Percentiles rank a stretch among this genome's conserved stretches.
Conservation (phyloP, 2,888 invertebrate genomes). For the Argyra leucocephala region DNA sequence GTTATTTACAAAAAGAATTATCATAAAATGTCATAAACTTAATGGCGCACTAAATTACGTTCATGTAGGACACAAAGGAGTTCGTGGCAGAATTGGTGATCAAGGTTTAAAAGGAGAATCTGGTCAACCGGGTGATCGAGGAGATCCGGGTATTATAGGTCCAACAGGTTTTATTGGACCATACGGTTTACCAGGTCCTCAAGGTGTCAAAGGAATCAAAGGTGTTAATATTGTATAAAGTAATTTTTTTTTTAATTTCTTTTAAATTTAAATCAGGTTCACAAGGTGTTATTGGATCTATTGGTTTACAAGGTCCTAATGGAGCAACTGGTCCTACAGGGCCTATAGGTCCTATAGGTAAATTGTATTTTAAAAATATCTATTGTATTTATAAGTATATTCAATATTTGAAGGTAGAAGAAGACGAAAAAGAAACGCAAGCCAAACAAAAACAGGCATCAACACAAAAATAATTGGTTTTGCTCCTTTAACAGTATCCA, state of each 20-base stretch:
- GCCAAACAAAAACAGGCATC: too few relatives aligned
- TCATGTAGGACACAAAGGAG: too few relatives aligned
- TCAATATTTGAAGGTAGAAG: too few relatives aligned
- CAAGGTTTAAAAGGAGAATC: constrained; percentile 51
- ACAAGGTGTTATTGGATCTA: constrained; percentile 58
- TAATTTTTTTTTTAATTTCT: constrained; percentile 51
- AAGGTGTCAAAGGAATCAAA: constrained; percentile 56
- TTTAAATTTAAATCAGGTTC: constrained; percentile 50
- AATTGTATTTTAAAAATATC: too few relatives aligned
- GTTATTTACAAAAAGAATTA: constrained; percentile 55
- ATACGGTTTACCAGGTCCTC: constrained; percentile 53
- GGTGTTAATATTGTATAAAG: constrained; percentile 52
- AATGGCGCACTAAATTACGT: too few relatives aligned
- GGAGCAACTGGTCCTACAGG: constrained; percentile 53
- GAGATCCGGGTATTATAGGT: constrained; percentile 23
- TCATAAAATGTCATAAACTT: too few relatives aligned
- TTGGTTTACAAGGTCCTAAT: constrained; percentile 53
- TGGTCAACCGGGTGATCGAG: too few relatives aligned
- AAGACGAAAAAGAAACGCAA: too few relatives aligned
- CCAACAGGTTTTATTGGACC: constrained; percentile 53
- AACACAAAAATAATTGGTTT: too few relatives aligned
- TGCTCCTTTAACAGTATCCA: too few relatives aligned
- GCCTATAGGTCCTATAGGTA: constrained; percentile 52
- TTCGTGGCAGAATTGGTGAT: constrained; percentile 48
- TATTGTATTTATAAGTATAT: too few relatives aligned